Evolutionary conservation across 2,888 invertebrate species (phyloP).

Genomic region (Archaeoteleia sp.): DNA sequence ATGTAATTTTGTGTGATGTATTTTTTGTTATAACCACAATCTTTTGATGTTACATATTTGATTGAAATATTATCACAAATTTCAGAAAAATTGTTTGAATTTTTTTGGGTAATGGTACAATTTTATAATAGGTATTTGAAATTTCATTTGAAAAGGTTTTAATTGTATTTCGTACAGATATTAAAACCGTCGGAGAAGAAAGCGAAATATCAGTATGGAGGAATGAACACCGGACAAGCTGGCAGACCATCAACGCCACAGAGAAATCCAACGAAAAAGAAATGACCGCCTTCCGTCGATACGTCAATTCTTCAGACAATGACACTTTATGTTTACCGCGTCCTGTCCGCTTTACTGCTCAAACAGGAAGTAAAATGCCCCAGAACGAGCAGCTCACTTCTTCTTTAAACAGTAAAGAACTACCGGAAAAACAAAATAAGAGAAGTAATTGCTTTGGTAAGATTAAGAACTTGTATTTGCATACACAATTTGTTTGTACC

Average conservation of each 20-base stretch:
- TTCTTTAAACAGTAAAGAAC: conserved; percentile 26
- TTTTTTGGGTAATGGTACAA: too few relatives aligned
- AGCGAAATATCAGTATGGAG: conserved; percentile 98
- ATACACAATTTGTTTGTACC: conserved; percentile 34
- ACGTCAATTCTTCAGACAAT: conserved; percentile 69
- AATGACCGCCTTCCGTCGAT: conserved; percentile 78
- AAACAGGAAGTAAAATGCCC: conserved; percentile 38
- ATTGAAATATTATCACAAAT: too few relatives aligned
- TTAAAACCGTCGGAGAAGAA: conserved; percentile 99
- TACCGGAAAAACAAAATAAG: conserved; percentile 11
- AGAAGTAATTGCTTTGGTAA: conserved; percentile 29
- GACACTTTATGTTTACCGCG: conserved; percentile 64
- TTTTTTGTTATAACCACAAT: too few relatives aligned
- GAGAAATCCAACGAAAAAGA: conserved; percentile 80
- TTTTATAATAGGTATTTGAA: too few relatives aligned
- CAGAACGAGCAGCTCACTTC: conserved; percentile 34
- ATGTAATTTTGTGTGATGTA: too few relatives aligned
- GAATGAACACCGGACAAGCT: conserved; percentile 82
- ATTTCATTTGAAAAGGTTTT: neutral
- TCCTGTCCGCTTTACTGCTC: conserved; percentile 32
- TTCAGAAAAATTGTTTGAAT: too few relatives aligned
- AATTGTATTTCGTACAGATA: conserved; percentile 80
- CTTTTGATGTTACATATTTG: too few relatives aligned
- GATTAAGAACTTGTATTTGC: conserved; percentile 19
- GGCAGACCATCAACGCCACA: conserved; percentile 88